These are phyloP conservation scores for Trematocara stigmaticum DNA, from an alignment of 2,113 vertebrate genomes.

Conservation along the genomic window DNA sequence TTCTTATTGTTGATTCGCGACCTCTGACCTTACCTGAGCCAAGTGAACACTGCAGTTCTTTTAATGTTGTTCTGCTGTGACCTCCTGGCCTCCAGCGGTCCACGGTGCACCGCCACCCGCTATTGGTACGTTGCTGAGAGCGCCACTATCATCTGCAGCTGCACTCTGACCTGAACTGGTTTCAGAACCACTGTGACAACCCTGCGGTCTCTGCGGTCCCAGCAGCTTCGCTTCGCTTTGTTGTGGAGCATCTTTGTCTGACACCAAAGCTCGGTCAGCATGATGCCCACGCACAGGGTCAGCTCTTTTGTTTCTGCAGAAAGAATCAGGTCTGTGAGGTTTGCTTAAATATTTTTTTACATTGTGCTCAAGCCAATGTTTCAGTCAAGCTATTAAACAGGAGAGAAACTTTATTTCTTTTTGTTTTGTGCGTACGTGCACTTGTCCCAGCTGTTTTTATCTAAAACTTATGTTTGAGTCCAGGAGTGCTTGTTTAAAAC, in stretches of 20 bases:
- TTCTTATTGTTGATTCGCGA: background rate
- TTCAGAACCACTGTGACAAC: background rate
- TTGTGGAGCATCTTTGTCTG: too few relatives aligned
- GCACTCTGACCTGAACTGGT: background rate
- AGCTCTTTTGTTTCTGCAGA: background rate
- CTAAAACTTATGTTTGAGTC: background rate
- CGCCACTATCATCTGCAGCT: background rate
- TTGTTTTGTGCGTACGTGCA: background rate
- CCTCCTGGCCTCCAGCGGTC: background rate
- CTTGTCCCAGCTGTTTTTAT: too few relatives aligned
- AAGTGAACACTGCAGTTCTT: background rate
- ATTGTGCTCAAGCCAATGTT: background rate
- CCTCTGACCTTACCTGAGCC: background rate
- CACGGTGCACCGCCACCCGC: background rate
- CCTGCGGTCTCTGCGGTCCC: background rate
- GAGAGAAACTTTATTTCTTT: background rate
- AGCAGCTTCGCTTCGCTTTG: too few relatives aligned
- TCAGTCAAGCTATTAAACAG: background rate
- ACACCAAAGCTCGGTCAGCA: background rate
- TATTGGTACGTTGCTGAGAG: background rate
- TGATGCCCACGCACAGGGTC: background rate
- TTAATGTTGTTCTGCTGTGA: background rate
- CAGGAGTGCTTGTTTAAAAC: background rate
- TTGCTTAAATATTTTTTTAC: fast-evolving
- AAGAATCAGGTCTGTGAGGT: background rate